Evolutionary conservation across 2,113 vertebrate species (phyloP).

Genomic region (Rhizomys pruinosus): DNA sequence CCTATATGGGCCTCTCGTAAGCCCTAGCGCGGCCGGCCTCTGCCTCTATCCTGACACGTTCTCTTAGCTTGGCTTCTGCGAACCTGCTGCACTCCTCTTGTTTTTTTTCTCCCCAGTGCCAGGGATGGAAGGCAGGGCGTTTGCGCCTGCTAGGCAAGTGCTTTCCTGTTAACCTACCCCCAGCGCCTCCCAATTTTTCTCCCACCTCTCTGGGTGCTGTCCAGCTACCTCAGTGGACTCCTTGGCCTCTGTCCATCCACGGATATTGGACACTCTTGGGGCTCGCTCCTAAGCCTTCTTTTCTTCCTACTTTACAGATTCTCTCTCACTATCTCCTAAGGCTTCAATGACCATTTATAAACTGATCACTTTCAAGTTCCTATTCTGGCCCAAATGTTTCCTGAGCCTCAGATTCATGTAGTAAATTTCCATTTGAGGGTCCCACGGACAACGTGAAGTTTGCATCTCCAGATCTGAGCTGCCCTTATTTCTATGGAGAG

Average conservation of each 20-base stretch:
- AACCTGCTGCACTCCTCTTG: not conserved
- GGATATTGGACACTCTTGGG: not conserved
- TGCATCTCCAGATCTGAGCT: slow-evolving; percentile 28
- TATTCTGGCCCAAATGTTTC: slow-evolving; percentile 40
- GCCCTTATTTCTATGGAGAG: not conserved
- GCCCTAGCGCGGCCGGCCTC: not conserved
- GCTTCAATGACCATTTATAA: slow-evolving; percentile 44
- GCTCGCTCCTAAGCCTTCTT: slow-evolving; percentile 19
- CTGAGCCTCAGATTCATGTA: not conserved
- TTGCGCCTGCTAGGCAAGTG: not conserved
- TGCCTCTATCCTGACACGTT: not conserved
- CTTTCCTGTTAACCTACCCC: not conserved
- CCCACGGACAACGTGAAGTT: slow-evolving; percentile 36
- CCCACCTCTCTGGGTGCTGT: not conserved
- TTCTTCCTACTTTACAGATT: slow-evolving; percentile 29
- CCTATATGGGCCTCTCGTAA: not conserved
- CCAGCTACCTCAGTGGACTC: not conserved
- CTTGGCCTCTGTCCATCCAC: slow-evolving; percentile 4
- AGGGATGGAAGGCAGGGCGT: not conserved
- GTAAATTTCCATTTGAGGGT: slow-evolving; percentile 13
- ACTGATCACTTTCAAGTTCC: slow-evolving; percentile 5
- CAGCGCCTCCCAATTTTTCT: not conserved
- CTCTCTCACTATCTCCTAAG: slow-evolving; percentile 10
- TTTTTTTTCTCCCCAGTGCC: not conserved
- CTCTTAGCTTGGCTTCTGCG: slow-evolving; percentile 16